phyloP scores from a whole-genome alignment of 2,113 vertebrate species.

The Mirza zaza region DNA sequence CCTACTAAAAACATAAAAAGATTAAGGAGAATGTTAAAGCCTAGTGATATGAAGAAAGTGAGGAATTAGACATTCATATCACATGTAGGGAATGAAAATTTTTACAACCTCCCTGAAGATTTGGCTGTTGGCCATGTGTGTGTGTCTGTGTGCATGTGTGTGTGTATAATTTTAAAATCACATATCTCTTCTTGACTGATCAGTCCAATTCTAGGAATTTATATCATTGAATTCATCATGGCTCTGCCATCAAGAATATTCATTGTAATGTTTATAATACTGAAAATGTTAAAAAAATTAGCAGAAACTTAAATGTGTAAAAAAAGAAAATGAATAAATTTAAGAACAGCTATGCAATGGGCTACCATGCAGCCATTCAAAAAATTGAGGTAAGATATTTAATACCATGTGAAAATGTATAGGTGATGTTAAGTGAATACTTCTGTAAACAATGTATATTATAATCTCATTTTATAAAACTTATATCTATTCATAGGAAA shows the following conservation, averaged over 20 bases:
- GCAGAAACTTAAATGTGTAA: not conserved
- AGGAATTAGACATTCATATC: not conserved
- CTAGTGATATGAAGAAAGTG: not conserved
- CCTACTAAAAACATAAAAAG: not conserved
- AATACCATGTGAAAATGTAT: not conserved
- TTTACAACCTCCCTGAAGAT: not conserved
- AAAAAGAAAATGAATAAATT: not conserved
- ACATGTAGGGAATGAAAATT: not conserved
- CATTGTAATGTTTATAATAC: not conserved
- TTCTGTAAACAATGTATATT: not conserved
- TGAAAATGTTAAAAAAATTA: not conserved
- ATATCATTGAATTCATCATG: not conserved
- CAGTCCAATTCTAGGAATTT: not conserved
- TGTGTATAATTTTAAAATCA: not conserved
- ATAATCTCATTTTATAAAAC: not conserved
- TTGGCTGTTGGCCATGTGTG: not conserved
- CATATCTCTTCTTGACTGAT: not conserved
- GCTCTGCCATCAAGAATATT: not conserved
- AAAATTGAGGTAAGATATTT: not conserved
- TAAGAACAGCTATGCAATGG: not conserved
- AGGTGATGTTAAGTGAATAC: not conserved
- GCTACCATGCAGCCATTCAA: not conserved
- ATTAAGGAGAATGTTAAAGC: not conserved
- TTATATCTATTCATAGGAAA: not conserved
- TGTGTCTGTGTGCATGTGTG: not conserved